Conservation (phyloP, 1,140 invertebrate genomes). For the Fragariocoptes setiger region DNA sequence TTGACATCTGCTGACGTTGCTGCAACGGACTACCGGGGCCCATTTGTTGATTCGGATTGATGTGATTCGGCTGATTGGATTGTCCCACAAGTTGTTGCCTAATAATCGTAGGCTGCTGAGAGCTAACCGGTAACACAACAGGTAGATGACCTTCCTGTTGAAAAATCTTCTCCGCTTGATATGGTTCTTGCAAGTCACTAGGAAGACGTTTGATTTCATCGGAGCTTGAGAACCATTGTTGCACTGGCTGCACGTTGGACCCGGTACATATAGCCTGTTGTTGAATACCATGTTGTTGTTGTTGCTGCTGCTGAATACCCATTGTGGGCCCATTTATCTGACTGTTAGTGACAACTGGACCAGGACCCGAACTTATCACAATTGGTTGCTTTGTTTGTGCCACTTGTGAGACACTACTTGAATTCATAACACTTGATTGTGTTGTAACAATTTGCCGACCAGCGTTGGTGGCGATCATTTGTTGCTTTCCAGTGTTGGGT, state of each 20-base stretch:
- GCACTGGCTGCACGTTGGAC: too few species aligned
- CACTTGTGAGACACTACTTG: background rate
- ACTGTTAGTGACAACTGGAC: background rate
- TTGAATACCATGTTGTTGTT: too few species aligned
- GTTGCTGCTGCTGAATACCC: too few species aligned
- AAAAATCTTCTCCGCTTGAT: background rate
- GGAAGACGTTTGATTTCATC: background rate
- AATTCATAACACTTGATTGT: background rate
- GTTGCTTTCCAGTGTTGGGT: background rate
- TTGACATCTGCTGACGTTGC: background rate
- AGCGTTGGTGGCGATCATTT: too few species aligned
- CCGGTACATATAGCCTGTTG: too few species aligned
- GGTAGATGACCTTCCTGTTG: background rate
- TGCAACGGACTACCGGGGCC: too few species aligned
- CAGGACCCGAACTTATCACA: background rate
- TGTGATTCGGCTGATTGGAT: background rate
- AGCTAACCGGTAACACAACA: background rate
- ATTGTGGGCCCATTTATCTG: too few species aligned
- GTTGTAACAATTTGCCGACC: background rate
- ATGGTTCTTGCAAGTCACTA: background rate
- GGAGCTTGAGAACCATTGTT: too few species aligned
- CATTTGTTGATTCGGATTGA: background rate
- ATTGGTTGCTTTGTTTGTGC: background rate
- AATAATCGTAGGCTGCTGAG: background rate
- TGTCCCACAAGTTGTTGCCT: background rate